Evolutionary conservation across 2,888 invertebrate species (phyloP), one percentile per base, ranked within the genome.

Genomic region (Philopedon plagiatum): DNA sequence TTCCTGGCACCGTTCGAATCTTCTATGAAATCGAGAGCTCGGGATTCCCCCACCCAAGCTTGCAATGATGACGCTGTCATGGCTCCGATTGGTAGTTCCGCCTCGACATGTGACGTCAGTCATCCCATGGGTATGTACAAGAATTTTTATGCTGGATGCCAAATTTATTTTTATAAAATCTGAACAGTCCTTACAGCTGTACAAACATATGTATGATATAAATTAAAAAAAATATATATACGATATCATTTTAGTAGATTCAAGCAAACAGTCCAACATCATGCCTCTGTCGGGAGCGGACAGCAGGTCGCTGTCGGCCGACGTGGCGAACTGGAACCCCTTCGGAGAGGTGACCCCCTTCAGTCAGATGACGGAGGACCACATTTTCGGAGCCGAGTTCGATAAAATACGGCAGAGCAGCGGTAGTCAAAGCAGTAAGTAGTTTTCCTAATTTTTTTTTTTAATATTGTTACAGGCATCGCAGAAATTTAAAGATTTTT

Each of bases 351-450:
- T 90, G 62, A 91, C 91, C 19, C 91, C 91, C 23, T 93, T 93
- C 82, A 90, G 90, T 82, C 91, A 91, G 80, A 89, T 93, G 86
- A 91, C 92, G 3, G 94, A 94, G 80, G 94, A 94, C 87, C 91
- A 92, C 79, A 90, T 93, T 78, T 94, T 94, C 84, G 94, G 94
- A 67, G 92, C 91, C 41, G 94, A 94, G 85, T 94, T 94, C 83
- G 94, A 94, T 83, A 92, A 92, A 85, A 91, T 94, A 79, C 86
- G 94, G 78, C 88, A 92, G 79, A 92, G 93, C 76, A 93, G 93
- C 15, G 74, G 66, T 5, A 72, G 72, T 41, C 92, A 92, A 84
- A 92, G 91, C 83, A 94, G 94, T 91, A 87, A 89, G 90, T 86
- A 7, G 11, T 46, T 26, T 51, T 15, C n/a, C 26, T n/a, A 23